Base-by-base conservation (phyloP, 2,113 vertebrate species). In the Megaleporinus macrocephalus region DNA sequence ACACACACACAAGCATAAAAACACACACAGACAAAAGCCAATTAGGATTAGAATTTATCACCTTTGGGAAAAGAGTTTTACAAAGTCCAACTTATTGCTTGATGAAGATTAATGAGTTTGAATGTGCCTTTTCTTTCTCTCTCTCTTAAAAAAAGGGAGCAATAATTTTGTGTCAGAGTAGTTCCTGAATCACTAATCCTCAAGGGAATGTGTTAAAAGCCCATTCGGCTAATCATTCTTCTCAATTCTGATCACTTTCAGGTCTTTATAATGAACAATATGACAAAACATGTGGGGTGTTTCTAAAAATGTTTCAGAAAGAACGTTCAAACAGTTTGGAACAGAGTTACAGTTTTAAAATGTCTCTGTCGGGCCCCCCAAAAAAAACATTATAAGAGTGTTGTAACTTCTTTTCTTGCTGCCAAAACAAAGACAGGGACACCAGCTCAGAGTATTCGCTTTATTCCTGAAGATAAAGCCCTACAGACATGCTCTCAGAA, bases 1-100 rank as follows among this genome's bases (percentile, higher is more conserved):
- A 83, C 24, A 36, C 36, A 36, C 6, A 6, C 36, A 36, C 36
- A 78, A 44, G 86, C 68, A 81, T 44, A 81, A 12, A 44, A 59
- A 65, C 63, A 65, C 62, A 63, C 70, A 75, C 6, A 78, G n/a
- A 68, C 36, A 76, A 18, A 78, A 33, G 33, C 71, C 62, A 30
- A 26, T 36, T 62, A 66, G 22, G 12, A 53, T 51, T n/a, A 76
- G 20, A 61, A 65, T 66, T 61, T 59, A 59, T 36, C 20, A 73
- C 49, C 59, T 73, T 62, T 70, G 29, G 30, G 55, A 47, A 55
- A 26, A 66, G 12, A 20, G 14, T 61, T 65, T 27, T 61, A 22
- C 36, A 79, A 78, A 49, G 36, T 57, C 71, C 22, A 69, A 9
- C 20, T 49, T n/a, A 63, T 63, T 66, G 20, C n/a, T 18, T 62